Conservation (phyloP, 2,888 invertebrate genomes). For the Ditula angustiorana region DNA sequence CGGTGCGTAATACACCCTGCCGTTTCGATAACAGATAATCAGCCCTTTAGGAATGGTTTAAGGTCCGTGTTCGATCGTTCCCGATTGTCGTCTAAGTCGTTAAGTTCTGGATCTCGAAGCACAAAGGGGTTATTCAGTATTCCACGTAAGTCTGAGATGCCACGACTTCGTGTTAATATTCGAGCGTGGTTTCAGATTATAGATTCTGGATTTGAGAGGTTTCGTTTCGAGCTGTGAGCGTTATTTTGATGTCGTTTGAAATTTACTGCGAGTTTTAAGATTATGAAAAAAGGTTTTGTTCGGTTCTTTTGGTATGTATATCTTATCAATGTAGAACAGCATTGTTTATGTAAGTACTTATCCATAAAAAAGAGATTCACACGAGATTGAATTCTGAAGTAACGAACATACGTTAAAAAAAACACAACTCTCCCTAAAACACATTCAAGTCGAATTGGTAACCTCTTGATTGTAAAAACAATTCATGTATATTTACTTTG, state of each 20-base stretch:
- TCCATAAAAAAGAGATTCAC: too few relatives aligned
- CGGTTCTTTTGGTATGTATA: background rate
- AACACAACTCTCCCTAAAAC: too few relatives aligned
- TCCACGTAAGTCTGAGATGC: conserved; percentile 64
- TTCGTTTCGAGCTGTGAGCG: conserved; percentile 3
- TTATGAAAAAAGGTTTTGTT: background rate
- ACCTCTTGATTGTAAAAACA: too few relatives aligned
- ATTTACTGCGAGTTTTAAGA: background rate
- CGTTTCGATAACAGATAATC: background rate
- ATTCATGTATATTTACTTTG: too few relatives aligned
- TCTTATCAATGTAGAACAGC: too few relatives aligned
- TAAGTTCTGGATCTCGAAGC: conserved; percentile 33
- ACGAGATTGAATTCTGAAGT: too few relatives aligned
- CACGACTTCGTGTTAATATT: conserved; percentile 73
- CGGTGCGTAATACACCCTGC: conserved; percentile 1
- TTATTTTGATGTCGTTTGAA: conserved; percentile 2
- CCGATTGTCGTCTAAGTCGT: conserved; percentile 1
- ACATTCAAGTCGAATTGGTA: too few relatives aligned
- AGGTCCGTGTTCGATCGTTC: background rate
- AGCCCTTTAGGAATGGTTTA: background rate
- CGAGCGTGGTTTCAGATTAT: conserved; percentile 62
- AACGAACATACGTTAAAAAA: too few relatives aligned
- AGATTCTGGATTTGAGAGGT: conserved; percentile 48
- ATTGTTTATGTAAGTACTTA: too few relatives aligned
- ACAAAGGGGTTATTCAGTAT: conserved; percentile 70